Evolutionary conservation across 1,140 invertebrate species (phyloP).

Genomic region (Bombus difficillimus): DNA sequence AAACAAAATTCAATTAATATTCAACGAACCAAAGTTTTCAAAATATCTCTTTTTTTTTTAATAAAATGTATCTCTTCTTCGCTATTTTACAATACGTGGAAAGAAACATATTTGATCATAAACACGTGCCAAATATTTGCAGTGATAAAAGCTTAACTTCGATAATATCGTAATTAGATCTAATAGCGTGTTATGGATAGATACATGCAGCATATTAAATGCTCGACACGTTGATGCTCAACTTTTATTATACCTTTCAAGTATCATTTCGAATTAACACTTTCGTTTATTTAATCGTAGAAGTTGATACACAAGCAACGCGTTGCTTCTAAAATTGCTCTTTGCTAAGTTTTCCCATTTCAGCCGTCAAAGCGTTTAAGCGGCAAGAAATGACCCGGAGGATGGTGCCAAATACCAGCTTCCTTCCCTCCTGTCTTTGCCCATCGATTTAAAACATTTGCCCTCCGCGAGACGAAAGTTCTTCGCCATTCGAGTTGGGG

Average conservation of each 20-base stretch:
- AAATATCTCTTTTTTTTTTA: background rate
- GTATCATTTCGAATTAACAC: background rate
- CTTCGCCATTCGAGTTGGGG: slow-evolving; percentile 30
- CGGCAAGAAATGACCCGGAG: slow-evolving; percentile 24
- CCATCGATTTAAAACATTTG: slow-evolving; percentile 60
- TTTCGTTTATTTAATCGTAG: slow-evolving; percentile 1
- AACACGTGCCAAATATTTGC: background rate
- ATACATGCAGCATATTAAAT: too few relatives aligned
- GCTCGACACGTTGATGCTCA: too few relatives aligned
- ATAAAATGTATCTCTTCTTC: background rate
- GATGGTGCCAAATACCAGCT: slow-evolving; percentile 50
- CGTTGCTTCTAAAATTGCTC: slow-evolving; percentile 13
- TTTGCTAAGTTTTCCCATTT: slow-evolving; percentile 34
- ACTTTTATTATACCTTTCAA: background rate
- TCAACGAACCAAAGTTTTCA: too few relatives aligned
- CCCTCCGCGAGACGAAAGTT: slow-evolving; percentile 51
- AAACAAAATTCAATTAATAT: background rate
- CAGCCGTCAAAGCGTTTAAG: slow-evolving; percentile 37
- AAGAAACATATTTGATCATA: background rate
- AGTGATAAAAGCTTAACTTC: background rate
- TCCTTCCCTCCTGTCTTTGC: slow-evolving; percentile 44
- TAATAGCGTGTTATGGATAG: too few relatives aligned
- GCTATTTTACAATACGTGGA: too few relatives aligned
- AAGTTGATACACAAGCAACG: background rate
- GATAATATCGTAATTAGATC: background rate